Evolutionary conservation across 2,888 invertebrate species (phyloP).

Genomic region (Auanema freiburgensis): DNA sequence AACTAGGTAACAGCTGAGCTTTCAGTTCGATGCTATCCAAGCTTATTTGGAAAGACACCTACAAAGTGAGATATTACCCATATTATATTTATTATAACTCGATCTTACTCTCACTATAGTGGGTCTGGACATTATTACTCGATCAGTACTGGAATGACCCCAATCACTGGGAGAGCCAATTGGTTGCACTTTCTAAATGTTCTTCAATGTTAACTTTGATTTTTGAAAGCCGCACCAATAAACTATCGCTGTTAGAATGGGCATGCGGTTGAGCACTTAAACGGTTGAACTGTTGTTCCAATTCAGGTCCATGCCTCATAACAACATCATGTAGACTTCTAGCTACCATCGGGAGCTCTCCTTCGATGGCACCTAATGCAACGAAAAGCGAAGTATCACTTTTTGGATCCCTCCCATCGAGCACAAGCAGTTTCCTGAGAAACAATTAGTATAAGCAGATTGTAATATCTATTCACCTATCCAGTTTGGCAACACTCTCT

Average conservation of each 20-base stretch:
- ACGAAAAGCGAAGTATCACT: slow-evolving; percentile 16
- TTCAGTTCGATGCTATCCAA: slow-evolving; percentile 18
- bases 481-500: slow-evolving; percentile 14
- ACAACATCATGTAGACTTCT: slow-evolving; percentile 97
- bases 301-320: slow-evolving; percentile 63
- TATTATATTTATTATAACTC: not conserved
- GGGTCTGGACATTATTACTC: slow-evolving; percentile 1
- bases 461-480: slow-evolving; percentile 3
- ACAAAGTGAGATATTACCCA: not conserved
- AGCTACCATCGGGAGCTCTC: slow-evolving; percentile 97
- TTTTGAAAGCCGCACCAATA: too few relatives aligned
- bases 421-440: slow-evolving; percentile 10
- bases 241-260: not conserved
- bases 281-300: slow-evolving; percentile 40
- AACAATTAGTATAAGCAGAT: not conserved
- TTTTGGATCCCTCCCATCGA: slow-evolving; percentile 5
- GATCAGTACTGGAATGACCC: not conserved
- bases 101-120: slow-evolving; percentile 9
- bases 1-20: slow-evolving; percentile 82
- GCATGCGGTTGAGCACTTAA: slow-evolving; percentile 28
- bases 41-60: slow-evolving; percentile 12
- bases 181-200: not conserved
- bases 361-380: slow-evolving; percentile 63
- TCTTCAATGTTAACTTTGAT: too few relatives aligned
- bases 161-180: too few relatives aligned